phyloP scores from a whole-genome alignment of 1,140 invertebrate genomes.

The Epicauta chinensis region DNA sequence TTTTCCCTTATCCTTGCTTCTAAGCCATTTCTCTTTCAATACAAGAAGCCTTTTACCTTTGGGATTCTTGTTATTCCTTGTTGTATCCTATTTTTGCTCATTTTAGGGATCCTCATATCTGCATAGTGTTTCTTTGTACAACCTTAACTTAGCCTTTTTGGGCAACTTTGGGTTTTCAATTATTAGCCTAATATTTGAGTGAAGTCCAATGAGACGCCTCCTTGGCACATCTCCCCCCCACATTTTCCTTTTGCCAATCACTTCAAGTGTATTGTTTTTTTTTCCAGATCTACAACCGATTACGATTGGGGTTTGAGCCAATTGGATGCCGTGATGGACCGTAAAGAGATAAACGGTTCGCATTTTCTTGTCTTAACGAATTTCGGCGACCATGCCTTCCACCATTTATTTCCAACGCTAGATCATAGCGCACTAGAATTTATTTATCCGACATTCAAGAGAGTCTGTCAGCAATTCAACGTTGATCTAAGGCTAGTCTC shows the following conservation, averaged over 20 bases:
- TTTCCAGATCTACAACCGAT: not conserved
- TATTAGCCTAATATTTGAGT: too few relatives aligned
- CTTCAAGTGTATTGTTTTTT: not conserved
- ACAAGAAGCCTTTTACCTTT: too few relatives aligned
- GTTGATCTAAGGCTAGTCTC: conserved; percentile 49
- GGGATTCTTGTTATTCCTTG: too few relatives aligned
- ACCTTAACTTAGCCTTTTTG: too few relatives aligned
- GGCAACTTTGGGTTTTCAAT: too few relatives aligned
- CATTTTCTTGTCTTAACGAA: conserved; percentile 60
- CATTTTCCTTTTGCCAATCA: not conserved
- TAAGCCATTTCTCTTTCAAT: too few relatives aligned
- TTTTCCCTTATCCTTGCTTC: too few relatives aligned
- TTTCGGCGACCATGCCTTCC: conserved; percentile 72
- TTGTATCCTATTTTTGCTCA: too few relatives aligned
- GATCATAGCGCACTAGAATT: conserved; percentile 64
- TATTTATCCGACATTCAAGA: conserved; percentile 56
- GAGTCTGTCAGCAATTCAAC: conserved; percentile 65
- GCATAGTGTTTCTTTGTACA: too few relatives aligned
- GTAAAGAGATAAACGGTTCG: conserved; percentile 60
- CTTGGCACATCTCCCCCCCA: too few relatives aligned
- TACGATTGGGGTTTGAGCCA: conserved; percentile 73
- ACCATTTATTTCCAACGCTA: conserved; percentile 76
- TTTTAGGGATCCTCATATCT: too few relatives aligned
- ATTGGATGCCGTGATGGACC: conserved; percentile 67
- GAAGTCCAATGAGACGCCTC: too few relatives aligned